Evolutionary conservation across 2,888 invertebrate genomes (phyloP), one percentile per base, ranked within the genome.

Genomic region (Xiphydria camelus): DNA sequence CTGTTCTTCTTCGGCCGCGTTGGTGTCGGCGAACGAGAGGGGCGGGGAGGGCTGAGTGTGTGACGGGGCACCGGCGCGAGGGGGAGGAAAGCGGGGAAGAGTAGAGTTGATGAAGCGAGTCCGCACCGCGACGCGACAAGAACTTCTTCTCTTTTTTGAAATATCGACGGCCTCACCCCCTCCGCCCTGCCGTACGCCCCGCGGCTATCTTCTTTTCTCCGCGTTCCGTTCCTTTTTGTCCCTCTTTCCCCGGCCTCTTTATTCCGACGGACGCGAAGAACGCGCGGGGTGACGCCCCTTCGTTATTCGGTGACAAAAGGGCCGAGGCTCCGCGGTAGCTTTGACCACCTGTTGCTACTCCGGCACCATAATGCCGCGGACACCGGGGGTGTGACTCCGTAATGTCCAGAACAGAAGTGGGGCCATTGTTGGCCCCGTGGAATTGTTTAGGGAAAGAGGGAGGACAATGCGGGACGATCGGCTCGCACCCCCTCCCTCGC

Each of bases 271-370:
- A 58, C 48, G 38, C 49, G 39, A 49, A 41, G 46, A 26, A 46
- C 25, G 35, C 37, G 42, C 18, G 42, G 40, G 34, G 45, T 19
- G 48, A 62, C 57, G 62, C 54, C 40, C 41, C 42, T 63, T 62
- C 57, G 53, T 64, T 62, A 51, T 60, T 50, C 62, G 42, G 58
- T 56, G 65, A 67, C 61, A 66, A 65, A 61, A 53, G 59, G 49
- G 46, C 35, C 29, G 37, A 44, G 50, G 18, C 52, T 47, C 47
- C 20, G 48, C 54, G 55, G 61, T 61, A 59, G 56, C 61, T 41
- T 54, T 52, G 52, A 57, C 59, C 59, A 61, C 62, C 64, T 64
- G 64, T 62, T 52, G 59, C 47, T 51, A 50, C 51, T 58, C 25
- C 39, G 42, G 19, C 32, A 17, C 44, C 47, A 18, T 15, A 41